Conservation (phyloP, 2,113 vertebrate genomes). For the Thalassoma bifasciatum region DNA sequence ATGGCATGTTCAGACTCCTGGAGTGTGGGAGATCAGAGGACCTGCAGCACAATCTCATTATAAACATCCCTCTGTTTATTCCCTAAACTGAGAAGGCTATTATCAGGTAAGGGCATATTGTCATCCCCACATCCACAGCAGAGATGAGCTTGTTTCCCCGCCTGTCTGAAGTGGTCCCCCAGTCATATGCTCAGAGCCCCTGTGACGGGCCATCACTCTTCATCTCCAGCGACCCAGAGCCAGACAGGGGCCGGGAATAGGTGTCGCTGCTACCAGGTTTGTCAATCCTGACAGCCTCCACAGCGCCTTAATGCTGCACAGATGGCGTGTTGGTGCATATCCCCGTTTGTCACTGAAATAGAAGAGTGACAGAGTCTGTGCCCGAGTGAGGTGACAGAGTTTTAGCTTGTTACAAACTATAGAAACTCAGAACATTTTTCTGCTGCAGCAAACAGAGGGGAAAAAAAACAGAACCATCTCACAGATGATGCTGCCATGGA, state of each 20-base stretch:
- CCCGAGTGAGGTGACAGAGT: constrained; percentile 32
- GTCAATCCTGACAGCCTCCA: constrained; percentile 76
- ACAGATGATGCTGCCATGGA: no score
- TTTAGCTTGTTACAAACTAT: constrained; percentile 33
- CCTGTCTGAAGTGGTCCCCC: constrained; percentile 48
- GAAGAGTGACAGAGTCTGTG: constrained; percentile 56
- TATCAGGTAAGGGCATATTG: constrained; percentile 73
- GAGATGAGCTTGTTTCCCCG: constrained; percentile 66
- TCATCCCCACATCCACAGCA: constrained; percentile 63
- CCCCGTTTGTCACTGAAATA: constrained; percentile 70
- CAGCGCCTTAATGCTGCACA: constrained; percentile 71
- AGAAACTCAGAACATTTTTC: constrained; percentile 6
- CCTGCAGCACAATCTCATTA: constrained; percentile 74
- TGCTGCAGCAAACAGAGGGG: not conserved
- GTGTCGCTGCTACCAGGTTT: constrained; percentile 73
- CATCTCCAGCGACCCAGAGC: constrained; percentile 73
- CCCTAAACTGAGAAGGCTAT: constrained; percentile 67
- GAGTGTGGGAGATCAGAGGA: constrained; percentile 53
- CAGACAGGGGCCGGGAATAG: constrained; percentile 68
- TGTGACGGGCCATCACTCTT: constrained; percentile 80
- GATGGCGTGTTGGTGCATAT: constrained; percentile 71
- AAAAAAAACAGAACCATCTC: no score
- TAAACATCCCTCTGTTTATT: constrained; percentile 69
- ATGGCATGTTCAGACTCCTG: constrained; percentile 56
- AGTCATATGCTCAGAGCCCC: constrained; percentile 59